These are phyloP conservation scores for Cyclopterus lumpus DNA, from an alignment of 2,797 vertebrate species.

Conservation along the genomic window DNA sequence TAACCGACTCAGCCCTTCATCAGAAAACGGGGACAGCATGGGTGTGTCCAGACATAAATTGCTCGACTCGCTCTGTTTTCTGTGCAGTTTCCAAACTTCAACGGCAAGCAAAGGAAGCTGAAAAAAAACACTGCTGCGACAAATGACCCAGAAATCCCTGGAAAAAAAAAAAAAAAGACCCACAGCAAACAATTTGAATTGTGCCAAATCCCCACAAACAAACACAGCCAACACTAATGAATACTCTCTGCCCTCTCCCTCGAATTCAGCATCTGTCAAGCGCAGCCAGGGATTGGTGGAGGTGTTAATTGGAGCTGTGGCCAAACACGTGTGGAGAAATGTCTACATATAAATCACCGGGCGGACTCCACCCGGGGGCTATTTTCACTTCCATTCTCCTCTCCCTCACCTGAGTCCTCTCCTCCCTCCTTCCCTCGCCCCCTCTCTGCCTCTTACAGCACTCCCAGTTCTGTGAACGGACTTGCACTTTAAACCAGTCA, in stretches of 20 bases:
- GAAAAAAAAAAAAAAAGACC: neutral
- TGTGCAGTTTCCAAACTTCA: slow-evolving; percentile 14
- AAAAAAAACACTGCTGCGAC: slow-evolving; percentile 28
- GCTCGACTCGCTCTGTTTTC: neutral
- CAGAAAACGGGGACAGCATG: slow-evolving; percentile 25
- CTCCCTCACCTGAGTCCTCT: slow-evolving; percentile 6
- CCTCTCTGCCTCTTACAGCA: neutral
- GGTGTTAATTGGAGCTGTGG: slow-evolving; percentile 69
- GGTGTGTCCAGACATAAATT: slow-evolving; percentile 4
- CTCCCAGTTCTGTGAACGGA: slow-evolving; percentile 50
- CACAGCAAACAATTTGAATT: slow-evolving; percentile 47
- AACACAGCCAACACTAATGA: slow-evolving; percentile 51
- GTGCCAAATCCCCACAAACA: slow-evolving; percentile 44
- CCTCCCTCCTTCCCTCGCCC: neutral
- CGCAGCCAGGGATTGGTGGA: slow-evolving; percentile 45
- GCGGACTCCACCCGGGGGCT: slow-evolving; percentile 5
- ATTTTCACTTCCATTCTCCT: slow-evolving; percentile 35
- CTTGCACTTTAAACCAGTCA: slow-evolving; percentile 51
- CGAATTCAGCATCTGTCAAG: slow-evolving; percentile 49
- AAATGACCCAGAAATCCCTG: slow-evolving; percentile 55
- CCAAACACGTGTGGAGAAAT: slow-evolving; percentile 62
- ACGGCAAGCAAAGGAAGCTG: slow-evolving; percentile 10
- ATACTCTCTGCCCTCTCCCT: slow-evolving; percentile 23
- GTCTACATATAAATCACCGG: slow-evolving; percentile 70
- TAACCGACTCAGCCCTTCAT: neutral